Evolutionary conservation across 2,888 invertebrate species (phyloP), one percentile per base, ranked within the genome.

Genomic region (Mechanitis messenoides): DNA sequence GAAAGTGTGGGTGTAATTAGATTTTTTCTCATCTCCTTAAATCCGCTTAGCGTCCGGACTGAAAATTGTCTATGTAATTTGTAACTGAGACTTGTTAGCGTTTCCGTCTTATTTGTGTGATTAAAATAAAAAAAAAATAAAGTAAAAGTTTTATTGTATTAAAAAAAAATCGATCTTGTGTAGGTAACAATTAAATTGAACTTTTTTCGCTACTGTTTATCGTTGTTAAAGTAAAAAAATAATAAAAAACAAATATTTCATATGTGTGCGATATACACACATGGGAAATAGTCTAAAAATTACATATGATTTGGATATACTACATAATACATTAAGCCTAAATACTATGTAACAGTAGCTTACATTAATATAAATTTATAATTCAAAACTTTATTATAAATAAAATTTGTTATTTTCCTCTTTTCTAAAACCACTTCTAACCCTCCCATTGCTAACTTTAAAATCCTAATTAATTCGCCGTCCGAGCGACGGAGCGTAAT

Each of bases 51-150:
- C 76, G 78, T 77, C 73, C 78, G 61, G 75, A 77, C 82, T 82
- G 85, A 86, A 85, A 86, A 84, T 79, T 72, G 75, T 74, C 84
- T 83, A 85, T 86, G 87, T 89, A 87, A 89, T 89, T 89, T 89
- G 90, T 87, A 89, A 89, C 83, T 84, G 88, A 88, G 84, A 85
- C 87, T 86, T 85, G 85, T 87, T 89, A 86, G 83, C 83, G 31
- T 80, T 79, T 80, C 77, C 78, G 75, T 78, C 68, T 83, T 80
- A 79, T 80, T 84, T 83, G 86, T 85, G 84, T 79, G 67, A 83
- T 87, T 85, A 20, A 20, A 20, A 20, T 20, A 20, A 20, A 20
- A 20, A 20, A 38, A 38, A 38, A 6, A 38, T 38, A 38, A 38
- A 4, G 7, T 4, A 38, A 6, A 4, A 2, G 38, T 6, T 7